Percentiles rank a stretch among this genome's conserved stretches.
Conservation (phyloP, 2,797 vertebrate species). For the Sarcophilus harrisii region DNA sequence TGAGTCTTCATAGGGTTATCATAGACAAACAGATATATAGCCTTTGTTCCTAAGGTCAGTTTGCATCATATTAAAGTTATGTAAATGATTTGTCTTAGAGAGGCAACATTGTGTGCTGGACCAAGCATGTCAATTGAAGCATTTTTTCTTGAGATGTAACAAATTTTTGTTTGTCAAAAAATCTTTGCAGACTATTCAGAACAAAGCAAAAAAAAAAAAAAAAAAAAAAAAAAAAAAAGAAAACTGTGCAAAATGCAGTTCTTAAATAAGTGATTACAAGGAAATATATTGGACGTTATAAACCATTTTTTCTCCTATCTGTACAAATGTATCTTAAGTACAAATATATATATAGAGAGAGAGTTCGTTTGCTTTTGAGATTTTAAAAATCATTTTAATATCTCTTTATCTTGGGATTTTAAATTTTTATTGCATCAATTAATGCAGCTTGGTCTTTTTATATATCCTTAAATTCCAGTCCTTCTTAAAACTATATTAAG, state of each 20-base stretch:
- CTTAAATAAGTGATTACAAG: neutral
- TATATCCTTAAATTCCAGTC: neutral
- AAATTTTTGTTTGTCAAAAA: neutral
- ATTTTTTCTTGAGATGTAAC: neutral
- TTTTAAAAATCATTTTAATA: neutral
- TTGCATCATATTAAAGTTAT: neutral
- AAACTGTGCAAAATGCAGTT: neutral
- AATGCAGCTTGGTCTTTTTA: neutral
- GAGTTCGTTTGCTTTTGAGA: neutral
- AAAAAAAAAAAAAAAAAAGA: neutral
- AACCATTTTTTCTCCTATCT: neutral
- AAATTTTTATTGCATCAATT: neutral
- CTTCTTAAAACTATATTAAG: neutral
- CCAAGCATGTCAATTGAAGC: neutral
- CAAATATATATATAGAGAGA: neutral
- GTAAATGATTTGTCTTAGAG: neutral
- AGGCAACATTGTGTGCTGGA: neutral
- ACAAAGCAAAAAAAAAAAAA: neutral
- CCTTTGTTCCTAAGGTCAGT: neutral
- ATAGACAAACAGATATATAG: neutral
- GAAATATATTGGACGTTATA: neutral
- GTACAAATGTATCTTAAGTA: neutral
- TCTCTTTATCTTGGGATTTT: neutral
- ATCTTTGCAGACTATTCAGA: neutral
- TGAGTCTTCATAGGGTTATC: neutral